Base-by-base conservation (phyloP, 2,888 invertebrate genomes). In the Germaria angustata region DNA sequence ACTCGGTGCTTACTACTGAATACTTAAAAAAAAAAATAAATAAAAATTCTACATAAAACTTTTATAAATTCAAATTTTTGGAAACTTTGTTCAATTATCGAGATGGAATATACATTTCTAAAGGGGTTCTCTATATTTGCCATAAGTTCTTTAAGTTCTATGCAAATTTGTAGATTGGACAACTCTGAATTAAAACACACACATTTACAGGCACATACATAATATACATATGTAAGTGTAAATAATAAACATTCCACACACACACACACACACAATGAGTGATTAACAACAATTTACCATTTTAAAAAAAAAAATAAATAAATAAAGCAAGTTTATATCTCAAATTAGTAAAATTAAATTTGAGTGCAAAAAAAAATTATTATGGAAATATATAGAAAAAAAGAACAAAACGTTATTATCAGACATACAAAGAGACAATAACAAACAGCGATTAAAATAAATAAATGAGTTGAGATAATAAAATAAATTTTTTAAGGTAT, bases 401-500 rank as follows among this genome's bases (percentile, higher is more conserved):
- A n/a, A n/a, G n/a, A n/a, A n/a, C n/a, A n/a, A n/a, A n/a, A n/a
- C n/a, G n/a, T 24, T n/a, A 36, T 55, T 69, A 34, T 34, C 61
- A 55, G 11, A 68, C 20, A 53, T 4, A 44, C 17, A 68, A 49
- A 59, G 20, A 53, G 20, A 46, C 51, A 39, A 7, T 66, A 5
- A 65, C n/a, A n/a, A n/a, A 8, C 8, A 2, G 46, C 2, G 34
- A 34, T 59, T 13, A 68, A 61, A 39, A 53, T 49, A 17, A 49
- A 13, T 41, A 59, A 63, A 80, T 80, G 46, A 57, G 20, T 46
- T 22, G 36, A 28, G 46, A 66, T 63, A 63, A 63, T 41, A n/a
- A 34, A 53, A 15, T 15, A 9, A 32, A 53, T 32, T 15, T 24
- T 53, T 17, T 32, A 53, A 15, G 53, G n/a, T 15, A 53, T 32